Evolutionary conservation across 1,140 invertebrate genomes (phyloP), one percentile per base, ranked within the genome.

Genomic region (Sitophilus oryzae): DNA sequence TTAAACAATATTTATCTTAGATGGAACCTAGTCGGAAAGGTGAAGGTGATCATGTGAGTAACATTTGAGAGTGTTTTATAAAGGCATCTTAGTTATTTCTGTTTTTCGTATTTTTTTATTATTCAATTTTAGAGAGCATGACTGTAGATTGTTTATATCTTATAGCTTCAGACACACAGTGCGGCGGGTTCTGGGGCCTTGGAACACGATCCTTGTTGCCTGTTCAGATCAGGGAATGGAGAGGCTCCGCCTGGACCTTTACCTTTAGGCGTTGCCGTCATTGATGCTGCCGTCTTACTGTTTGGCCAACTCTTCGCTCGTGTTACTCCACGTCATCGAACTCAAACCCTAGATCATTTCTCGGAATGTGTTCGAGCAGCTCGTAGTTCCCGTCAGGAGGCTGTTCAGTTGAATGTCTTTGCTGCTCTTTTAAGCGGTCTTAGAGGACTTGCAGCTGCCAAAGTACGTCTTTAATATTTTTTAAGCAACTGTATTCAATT

Each of bases 331-430:
- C 98, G 98, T 67, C 95, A 99, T 74, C 79, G 93, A 56, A 75
- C 96, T 34, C 94, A 99, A 76, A 96, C 99, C 86, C 73, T 99
- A 25, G 90, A 96, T 52, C 96, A 99, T 70, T 99, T 99, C 67
- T 81, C 82, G 25, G 95, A 98, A 66, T 96, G 93, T 68, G 92
- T 98, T 44, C 84, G 88, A 61, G 90, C 93, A 65, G 91, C 92
- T 0, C 96, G 96, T 71, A 91, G 89, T 6, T 82, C 82, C 1
- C 79, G 92, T 15, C 91, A 95, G 70, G 93, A 98, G 72, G 94
- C 94, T 1, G 87, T 98, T 15, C 93, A 97, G 70, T 89, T 96
- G 73, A 99, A 99, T 72, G 89, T 98, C 41, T 96, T 98, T 68
- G 93, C 94, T 11, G 93, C 94, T 5, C 74, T 98, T 2, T 73